Evolutionary conservation across 2,888 invertebrate species (phyloP).

Genomic region (Sericinus montela): DNA sequence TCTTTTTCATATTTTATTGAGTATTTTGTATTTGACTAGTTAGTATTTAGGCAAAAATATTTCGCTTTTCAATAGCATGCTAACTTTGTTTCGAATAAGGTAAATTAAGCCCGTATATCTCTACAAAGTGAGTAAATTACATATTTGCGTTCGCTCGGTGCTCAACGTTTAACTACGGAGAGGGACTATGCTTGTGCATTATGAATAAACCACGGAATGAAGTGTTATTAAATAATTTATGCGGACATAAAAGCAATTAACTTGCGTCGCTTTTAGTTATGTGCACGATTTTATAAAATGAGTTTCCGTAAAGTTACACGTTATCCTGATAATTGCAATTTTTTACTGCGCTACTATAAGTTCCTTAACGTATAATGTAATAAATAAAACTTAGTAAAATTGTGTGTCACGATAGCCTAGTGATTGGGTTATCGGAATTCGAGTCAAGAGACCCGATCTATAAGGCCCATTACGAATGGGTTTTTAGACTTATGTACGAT

Average conservation of each 20-base stretch:
- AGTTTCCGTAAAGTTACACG: conserved; percentile 2
- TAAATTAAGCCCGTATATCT: background rate
- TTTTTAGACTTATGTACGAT: no score
- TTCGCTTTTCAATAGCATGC: no score
- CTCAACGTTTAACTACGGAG: background rate
- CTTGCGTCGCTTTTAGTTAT: background rate
- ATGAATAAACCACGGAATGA: conserved; percentile 2
- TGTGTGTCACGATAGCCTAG: no score
- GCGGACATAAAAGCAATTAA: conserved; percentile 11
- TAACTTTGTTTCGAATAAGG: background rate
- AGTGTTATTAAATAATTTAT: conserved; percentile 6
- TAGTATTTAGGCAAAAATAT: no score
- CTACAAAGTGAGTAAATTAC: background rate
- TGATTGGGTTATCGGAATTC: no score
- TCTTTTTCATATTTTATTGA: no score
- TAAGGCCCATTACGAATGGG: no score
- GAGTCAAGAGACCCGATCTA: no score
- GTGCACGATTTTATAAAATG: conserved; percentile 6
- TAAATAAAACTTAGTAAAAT: no score
- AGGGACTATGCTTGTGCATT: background rate
- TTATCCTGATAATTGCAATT: background rate
- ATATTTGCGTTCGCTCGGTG: background rate
- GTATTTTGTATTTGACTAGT: no score
- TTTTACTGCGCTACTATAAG: background rate
- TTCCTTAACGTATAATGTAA: no score